phyloP scores from a whole-genome alignment of 2,113 vertebrate species.

The Takifugu flavidus region DNA sequence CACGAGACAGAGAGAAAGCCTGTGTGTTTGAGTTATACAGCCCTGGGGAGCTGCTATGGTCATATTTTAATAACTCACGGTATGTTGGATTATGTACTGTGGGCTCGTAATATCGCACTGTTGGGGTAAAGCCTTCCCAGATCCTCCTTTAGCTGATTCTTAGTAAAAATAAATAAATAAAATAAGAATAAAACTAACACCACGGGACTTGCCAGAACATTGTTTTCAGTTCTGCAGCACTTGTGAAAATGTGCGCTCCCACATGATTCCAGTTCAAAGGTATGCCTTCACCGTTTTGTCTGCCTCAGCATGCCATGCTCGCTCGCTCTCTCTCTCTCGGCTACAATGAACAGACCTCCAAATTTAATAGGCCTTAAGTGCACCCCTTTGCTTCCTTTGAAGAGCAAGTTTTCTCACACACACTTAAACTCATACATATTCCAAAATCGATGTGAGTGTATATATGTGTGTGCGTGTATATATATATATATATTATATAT shows the following conservation, averaged over 20 bases:
- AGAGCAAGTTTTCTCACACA: slow-evolving; percentile 56
- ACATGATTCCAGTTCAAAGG: slow-evolving; percentile 75
- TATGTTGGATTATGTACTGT: slow-evolving; percentile 69
- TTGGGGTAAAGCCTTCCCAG: slow-evolving; percentile 60
- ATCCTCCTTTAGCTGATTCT: slow-evolving; percentile 57
- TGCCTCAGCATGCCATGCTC: slow-evolving; percentile 64
- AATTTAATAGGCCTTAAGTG: slow-evolving; percentile 72
- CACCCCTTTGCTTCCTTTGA: slow-evolving; percentile 67
- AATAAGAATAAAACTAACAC: slow-evolving; percentile 20
- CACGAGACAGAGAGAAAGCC: slow-evolving; percentile 24
- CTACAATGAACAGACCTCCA: slow-evolving; percentile 63
- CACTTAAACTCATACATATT: slow-evolving; percentile 5
- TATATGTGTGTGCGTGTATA: slow-evolving; percentile 4
- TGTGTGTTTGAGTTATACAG: slow-evolving; percentile 52
- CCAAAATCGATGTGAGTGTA: slow-evolving; percentile 6
- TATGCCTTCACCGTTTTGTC: slow-evolving; percentile 64
- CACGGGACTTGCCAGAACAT: slow-evolving; percentile 67
- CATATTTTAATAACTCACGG: slow-evolving; percentile 73
- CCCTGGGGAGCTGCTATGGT: slow-evolving; percentile 67
- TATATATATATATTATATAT: slow-evolving; percentile 2
- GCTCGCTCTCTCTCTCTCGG: slow-evolving; percentile 28
- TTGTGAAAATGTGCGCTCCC: slow-evolving; percentile 73
- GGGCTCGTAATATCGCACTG: slow-evolving; percentile 70
- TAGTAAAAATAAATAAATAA: slow-evolving; percentile 18
- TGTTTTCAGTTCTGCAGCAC: slow-evolving; percentile 73